Evolutionary conservation across 2,888 invertebrate species (phyloP).

Genomic region (Lasioglossum morio): DNA sequence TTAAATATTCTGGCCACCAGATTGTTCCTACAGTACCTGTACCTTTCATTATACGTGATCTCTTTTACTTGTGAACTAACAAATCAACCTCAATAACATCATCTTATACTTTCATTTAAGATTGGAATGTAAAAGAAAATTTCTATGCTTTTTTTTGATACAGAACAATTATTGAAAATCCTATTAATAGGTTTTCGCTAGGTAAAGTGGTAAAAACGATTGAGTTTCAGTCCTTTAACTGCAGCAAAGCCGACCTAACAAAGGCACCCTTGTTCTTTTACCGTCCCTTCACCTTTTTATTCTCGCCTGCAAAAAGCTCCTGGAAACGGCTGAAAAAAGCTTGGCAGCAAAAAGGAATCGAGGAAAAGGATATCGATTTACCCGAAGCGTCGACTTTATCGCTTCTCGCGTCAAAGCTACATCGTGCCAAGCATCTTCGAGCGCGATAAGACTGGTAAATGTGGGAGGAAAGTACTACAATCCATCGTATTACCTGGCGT

Average conservation of each 20-base stretch:
- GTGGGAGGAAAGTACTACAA: not conserved
- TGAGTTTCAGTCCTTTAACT: too few relatives aligned
- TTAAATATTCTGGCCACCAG: not conserved
- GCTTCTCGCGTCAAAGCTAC: conserved; percentile 49
- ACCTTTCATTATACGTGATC: not conserved
- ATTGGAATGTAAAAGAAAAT: too few relatives aligned
- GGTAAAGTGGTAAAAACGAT: too few relatives aligned
- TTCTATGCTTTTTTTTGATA: too few relatives aligned
- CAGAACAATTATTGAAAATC: too few relatives aligned
- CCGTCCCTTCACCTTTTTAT: conserved; percentile 10
- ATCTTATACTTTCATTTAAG: too few relatives aligned
- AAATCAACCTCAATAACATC: too few relatives aligned
- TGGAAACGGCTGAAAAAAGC: conserved; percentile 35
- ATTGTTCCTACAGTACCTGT: not conserved
- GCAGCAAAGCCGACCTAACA: conserved; percentile 18
- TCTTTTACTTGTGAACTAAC: too few relatives aligned
- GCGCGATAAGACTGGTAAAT: conserved; percentile 21
- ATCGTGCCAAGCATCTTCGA: not conserved
- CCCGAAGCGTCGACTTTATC: conserved; percentile 72
- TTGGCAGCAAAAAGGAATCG: conserved; percentile 10
- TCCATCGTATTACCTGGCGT: conserved; percentile 21
- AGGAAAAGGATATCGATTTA: conserved; percentile 78
- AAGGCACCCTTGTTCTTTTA: conserved; percentile 26
- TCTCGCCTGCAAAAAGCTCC: conserved; percentile 27
- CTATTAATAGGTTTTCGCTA: too few relatives aligned